phyloP scores from a whole-genome alignment of 1,140 invertebrate species.

The Drosophila tani region DNA sequence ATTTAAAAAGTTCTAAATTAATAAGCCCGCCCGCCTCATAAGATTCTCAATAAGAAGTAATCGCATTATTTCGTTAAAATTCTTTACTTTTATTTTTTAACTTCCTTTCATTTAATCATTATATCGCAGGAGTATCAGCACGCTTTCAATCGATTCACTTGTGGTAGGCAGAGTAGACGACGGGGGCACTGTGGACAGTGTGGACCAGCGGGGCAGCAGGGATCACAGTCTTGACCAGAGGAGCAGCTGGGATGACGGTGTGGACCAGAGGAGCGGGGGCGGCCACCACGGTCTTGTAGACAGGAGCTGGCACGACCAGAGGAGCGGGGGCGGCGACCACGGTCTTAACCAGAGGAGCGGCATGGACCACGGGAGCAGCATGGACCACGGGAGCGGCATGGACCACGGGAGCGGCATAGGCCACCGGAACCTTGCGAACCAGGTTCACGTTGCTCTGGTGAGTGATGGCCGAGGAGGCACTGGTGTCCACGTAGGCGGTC shows the following conservation, averaged over 20 bases:
- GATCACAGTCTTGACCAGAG: constrained; percentile 56
- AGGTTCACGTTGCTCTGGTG: constrained; percentile 85
- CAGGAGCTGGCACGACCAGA: no score
- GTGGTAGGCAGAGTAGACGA: constrained; percentile 64
- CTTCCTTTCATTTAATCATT: neutral
- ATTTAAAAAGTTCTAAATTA: no score
- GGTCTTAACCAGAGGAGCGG: constrained; percentile 52
- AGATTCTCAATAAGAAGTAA: neutral
- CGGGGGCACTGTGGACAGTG: constrained; percentile 56
- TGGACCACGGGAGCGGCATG: constrained; percentile 28
- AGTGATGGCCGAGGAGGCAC: constrained; percentile 85
- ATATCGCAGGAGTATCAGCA: constrained; percentile 10
- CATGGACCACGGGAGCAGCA: constrained; percentile 62
- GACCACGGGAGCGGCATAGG: constrained; percentile 67
- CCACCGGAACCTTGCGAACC: constrained; percentile 68
- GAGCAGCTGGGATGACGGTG: constrained; percentile 41
- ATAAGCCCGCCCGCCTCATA: neutral
- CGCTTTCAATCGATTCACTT: constrained; percentile 56
- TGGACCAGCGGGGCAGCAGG: constrained; percentile 58
- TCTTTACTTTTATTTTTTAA: constrained; percentile 2
- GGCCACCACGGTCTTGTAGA: constrained; percentile 32
- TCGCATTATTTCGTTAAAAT: neutral
- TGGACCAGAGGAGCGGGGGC: constrained; percentile 73
- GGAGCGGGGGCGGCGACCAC: constrained; percentile 64
- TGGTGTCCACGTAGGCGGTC: constrained; percentile 71